Percentiles rank a stretch among this genome's conserved stretches.
Conservation (phyloP, 2,797 vertebrate species). For the Chelonia mydas region DNA sequence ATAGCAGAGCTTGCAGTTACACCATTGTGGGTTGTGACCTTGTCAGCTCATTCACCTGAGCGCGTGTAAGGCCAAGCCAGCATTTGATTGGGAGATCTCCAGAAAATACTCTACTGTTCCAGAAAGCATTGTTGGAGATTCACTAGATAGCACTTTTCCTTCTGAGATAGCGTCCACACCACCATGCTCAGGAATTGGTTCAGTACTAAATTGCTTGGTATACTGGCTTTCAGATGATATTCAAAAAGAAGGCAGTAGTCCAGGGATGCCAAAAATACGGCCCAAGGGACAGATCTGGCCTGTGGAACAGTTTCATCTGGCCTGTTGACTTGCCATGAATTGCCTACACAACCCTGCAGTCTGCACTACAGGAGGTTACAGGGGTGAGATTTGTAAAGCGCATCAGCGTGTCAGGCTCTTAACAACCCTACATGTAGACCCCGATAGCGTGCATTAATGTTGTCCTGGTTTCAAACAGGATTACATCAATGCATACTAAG, state of each 20-base stretch:
- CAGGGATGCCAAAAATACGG: neutral
- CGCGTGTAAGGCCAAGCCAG: rapidly evolving
- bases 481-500: neutral
- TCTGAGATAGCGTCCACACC: neutral
- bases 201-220: rapidly evolving
- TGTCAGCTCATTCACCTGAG: rapidly evolving
- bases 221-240: neutral
- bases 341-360: neutral
- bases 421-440: neutral
- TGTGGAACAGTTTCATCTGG: neutral
- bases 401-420: neutral
- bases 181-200: neutral
- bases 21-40: neutral
- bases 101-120: rapidly evolving
- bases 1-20: neutral
- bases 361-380: neutral
- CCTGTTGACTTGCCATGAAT: neutral
- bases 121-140: neutral
- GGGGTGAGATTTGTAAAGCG: neutral
- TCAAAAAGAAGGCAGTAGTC: rapidly evolving
- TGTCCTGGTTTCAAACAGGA: neutral
- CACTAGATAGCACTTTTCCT: rapidly evolving
- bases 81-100: rapidly evolving
- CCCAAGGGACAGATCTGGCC: neutral
- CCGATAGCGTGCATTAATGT: neutral